Percentiles rank a stretch among this genome's conserved stretches.
Conservation (phyloP, 2,797 vertebrate genomes). For the Fratercula arctica region DNA sequence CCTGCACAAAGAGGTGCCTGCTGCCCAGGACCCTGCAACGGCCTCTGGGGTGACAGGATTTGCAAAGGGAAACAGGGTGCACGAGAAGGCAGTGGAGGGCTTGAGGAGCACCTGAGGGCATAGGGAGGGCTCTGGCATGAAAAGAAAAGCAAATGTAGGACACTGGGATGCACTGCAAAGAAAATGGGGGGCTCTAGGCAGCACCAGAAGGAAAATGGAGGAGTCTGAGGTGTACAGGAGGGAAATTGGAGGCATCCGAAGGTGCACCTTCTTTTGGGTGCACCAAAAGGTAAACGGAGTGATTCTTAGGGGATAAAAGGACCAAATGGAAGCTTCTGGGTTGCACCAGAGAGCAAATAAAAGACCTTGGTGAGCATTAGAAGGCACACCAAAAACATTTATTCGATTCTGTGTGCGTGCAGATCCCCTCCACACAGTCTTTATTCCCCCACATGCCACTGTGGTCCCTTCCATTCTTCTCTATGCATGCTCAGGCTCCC, state of each 20-base stretch:
- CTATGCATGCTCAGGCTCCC: not conserved
- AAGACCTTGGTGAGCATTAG: not conserved
- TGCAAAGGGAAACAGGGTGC: not conserved
- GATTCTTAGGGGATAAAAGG: not conserved
- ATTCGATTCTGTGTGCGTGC: not conserved
- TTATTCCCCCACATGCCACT: not conserved
- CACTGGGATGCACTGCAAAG: not conserved
- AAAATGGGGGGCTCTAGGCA: not conserved
- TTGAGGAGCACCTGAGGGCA: not conserved
- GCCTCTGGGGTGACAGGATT: not conserved
- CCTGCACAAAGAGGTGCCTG: not conserved
- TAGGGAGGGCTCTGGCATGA: not conserved
- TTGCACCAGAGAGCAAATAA: not conserved
- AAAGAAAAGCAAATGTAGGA: not conserved
- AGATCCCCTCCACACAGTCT: not conserved
- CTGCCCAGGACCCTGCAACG: not conserved
- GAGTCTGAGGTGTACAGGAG: not conserved
- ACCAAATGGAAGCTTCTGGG: not conserved
- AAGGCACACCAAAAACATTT: not conserved
- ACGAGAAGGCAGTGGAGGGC: not conserved
- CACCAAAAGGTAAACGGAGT: not conserved
- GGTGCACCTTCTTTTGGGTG: not conserved
- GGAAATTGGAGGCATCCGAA: not conserved
- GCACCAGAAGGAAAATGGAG: not conserved
- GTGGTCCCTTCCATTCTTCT: not conserved